phyloP scores from a whole-genome alignment of 2,113 vertebrate species.

The Nothocercus julius region DNA sequence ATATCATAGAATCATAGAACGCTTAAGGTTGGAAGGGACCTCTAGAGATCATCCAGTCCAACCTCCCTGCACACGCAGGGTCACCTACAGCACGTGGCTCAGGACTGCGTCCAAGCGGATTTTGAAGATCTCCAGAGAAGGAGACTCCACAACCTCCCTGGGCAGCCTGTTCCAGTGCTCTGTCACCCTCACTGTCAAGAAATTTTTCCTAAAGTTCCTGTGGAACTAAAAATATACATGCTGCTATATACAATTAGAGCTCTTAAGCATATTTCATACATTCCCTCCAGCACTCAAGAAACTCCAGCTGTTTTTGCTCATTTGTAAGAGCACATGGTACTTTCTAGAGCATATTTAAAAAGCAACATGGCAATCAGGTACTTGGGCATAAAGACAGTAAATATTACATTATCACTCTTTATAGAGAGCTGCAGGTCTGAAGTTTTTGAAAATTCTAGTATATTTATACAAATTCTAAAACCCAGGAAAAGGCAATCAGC shows the following conservation, averaged over 20 bases:
- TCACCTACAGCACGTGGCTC: too few species aligned
- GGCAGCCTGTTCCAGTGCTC: too few species aligned
- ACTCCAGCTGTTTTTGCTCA: not conserved
- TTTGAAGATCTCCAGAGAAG: too few species aligned
- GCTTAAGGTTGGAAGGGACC: too few species aligned
- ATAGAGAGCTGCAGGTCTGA: not conserved
- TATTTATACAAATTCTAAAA: not conserved
- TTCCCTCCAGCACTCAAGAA: not conserved
- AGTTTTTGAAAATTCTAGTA: not conserved
- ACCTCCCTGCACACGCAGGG: too few species aligned
- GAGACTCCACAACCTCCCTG: too few species aligned
- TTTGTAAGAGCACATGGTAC: not conserved
- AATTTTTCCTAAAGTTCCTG: too few species aligned
- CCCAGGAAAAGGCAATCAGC: not conserved
- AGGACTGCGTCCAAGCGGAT: too few species aligned
- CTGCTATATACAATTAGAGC: not conserved
- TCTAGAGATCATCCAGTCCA: too few species aligned
- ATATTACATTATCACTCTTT: not conserved
- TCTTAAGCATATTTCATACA: not conserved
- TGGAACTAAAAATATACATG: not conserved
- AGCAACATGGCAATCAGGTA: not conserved
- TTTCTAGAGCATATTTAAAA: not conserved
- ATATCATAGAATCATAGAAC: too few species aligned
- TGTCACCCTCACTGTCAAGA: too few species aligned
- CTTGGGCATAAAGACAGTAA: not conserved